These are phyloP conservation scores for Belonocnema kinseyi DNA, from an alignment of 1,140 invertebrate genomes.

Conservation along the genomic window DNA sequence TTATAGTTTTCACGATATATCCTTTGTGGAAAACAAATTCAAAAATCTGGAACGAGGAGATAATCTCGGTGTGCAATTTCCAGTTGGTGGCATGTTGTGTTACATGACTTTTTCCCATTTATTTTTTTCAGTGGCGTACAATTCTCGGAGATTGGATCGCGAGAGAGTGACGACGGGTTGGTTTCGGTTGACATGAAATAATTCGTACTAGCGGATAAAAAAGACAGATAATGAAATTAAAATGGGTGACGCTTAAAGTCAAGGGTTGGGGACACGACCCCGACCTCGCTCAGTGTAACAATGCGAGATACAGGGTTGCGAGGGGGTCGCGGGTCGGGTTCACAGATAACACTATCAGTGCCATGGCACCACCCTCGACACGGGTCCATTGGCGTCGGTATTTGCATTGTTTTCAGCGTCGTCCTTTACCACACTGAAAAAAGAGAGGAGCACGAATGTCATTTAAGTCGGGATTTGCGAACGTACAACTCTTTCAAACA, in stretches of 20 bases:
- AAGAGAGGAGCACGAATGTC: constrained; percentile 34
- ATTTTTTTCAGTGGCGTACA: constrained; percentile 17
- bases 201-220: constrained; percentile 63
- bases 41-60: neutral
- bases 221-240: constrained; percentile 71
- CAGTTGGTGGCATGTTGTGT: constrained; percentile 26
- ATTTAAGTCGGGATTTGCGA: constrained; percentile 51
- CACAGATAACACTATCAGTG: constrained; percentile 64
- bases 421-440: constrained; percentile 42
- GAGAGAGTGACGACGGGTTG: constrained; percentile 51
- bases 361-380: constrained; percentile 58
- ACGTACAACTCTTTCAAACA: constrained; percentile 51
- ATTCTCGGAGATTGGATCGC: constrained; percentile 49
- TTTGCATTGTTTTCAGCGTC: constrained; percentile 59
- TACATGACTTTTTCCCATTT: constrained; percentile 9
- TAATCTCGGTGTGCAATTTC: constrained; percentile 11
- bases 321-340: constrained; percentile 59
- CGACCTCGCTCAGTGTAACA: constrained; percentile 59
- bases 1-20: neutral
- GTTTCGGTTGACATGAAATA: constrained; percentile 53
- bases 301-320: constrained; percentile 62
- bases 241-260: constrained; percentile 67
- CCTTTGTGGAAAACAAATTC: neutral
- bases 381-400: constrained; percentile 62
- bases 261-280: constrained; percentile 62